phyloP scores from a whole-genome alignment of 2,797 vertebrate genomes.

The Mionectes olivaceus region DNA sequence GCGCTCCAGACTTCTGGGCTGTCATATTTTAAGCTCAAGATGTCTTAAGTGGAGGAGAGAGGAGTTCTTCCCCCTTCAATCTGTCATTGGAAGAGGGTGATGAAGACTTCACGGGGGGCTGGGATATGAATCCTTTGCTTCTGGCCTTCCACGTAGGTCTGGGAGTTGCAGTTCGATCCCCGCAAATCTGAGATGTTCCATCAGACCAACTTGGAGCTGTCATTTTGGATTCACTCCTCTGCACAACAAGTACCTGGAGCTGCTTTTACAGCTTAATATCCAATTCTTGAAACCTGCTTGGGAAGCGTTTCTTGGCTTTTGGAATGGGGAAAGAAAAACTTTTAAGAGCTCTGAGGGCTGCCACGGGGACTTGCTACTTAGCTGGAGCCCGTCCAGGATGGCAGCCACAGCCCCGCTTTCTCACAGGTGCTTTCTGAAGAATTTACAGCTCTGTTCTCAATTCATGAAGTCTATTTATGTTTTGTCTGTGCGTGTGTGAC shows the following conservation, averaged over 20 bases:
- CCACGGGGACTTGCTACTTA: conserved; percentile 59
- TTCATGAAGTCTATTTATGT: conserved; percentile 50
- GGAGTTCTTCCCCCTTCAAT: neutral
- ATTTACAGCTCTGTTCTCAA: conserved; percentile 53
- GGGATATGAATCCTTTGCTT: neutral
- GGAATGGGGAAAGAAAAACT: conserved; percentile 55
- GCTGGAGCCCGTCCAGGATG: conserved; percentile 58
- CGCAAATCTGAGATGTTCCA: neutral
- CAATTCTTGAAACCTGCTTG: conserved; percentile 68
- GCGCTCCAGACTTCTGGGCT: neutral
- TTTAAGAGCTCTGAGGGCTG: conserved; percentile 61
- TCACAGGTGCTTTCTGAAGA: conserved; percentile 70
- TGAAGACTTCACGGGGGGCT: neutral
- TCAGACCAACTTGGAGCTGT: neutral
- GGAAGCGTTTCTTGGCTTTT: conserved; percentile 46
- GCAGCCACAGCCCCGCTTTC: conserved; percentile 46
- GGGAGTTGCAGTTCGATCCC: neutral
- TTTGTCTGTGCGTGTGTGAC: conserved; percentile 45
- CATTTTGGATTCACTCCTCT: neutral
- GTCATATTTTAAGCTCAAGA: neutral
- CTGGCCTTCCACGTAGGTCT: neutral
- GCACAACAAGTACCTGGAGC: conserved; percentile 31
- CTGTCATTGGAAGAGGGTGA: neutral
- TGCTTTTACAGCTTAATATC: conserved; percentile 69
- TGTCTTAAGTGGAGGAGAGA: neutral